These are phyloP conservation scores for Pangasius macronema DNA, from an alignment of 2,797 vertebrate genomes.

Conservation along the genomic window DNA sequence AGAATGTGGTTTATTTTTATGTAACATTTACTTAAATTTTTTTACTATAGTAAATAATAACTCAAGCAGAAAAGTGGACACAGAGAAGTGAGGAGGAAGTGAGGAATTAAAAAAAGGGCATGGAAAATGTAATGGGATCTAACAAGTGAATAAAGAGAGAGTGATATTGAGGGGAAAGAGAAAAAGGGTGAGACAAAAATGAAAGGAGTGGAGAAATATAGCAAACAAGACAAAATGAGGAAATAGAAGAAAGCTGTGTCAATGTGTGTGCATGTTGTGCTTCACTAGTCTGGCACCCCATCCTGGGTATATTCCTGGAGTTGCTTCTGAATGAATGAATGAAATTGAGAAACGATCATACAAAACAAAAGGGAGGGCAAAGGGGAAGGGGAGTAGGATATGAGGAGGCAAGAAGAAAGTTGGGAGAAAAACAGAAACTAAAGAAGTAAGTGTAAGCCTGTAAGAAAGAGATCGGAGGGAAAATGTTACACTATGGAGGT, in stretches of 20 bases:
- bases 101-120: not conserved
- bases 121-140: not conserved
- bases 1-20: not conserved
- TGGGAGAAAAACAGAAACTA: not conserved
- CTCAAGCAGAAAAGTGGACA: not conserved
- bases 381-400: not conserved
- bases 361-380: not conserved
- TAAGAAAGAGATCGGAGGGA: not conserved
- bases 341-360: not conserved
- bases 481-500: not conserved
- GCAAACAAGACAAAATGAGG: not conserved
- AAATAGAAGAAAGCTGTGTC: not conserved
- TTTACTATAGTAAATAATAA: not conserved
- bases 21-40: not conserved
- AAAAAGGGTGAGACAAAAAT: not conserved
- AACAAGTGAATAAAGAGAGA: not conserved
- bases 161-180: not conserved
- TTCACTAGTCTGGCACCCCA: not conserved
- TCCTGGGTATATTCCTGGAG: not conserved
- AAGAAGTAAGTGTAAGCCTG: not conserved
- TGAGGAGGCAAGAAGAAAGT: not conserved
- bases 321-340: constrained; percentile 1
- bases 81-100: not conserved
- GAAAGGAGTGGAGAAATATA: not conserved
- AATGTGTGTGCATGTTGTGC: not conserved